Percentiles rank a stretch among this genome's conserved stretches.
Evolutionary conservation across 2,113 vertebrate species (phyloP).

Genomic region (Pterocles burchelli): DNA sequence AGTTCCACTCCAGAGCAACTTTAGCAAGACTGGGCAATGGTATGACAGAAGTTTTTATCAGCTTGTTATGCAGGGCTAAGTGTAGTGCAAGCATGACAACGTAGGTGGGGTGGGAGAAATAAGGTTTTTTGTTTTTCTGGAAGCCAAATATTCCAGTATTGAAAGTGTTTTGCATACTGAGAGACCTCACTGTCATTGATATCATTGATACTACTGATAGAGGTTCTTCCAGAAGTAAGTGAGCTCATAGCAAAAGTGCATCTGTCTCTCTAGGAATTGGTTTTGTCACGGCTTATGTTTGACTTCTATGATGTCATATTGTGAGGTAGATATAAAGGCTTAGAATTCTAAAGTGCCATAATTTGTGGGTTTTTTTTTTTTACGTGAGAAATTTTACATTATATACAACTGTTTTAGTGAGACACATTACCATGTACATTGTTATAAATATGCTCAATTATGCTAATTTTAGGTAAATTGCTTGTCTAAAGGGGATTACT

Average conservation of each 20-base stretch:
- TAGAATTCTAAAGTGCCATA: not conserved
- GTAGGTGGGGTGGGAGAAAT: not conserved
- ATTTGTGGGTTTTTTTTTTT: not conserved
- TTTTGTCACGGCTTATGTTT: not conserved
- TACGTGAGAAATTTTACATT: not conserved
- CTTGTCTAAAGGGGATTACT: not conserved
- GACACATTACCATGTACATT: not conserved
- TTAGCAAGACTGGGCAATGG: not conserved
- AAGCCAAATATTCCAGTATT: not conserved
- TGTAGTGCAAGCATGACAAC: not conserved
- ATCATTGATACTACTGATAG: not conserved
- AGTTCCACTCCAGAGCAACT: not conserved
- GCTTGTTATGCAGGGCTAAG: not conserved
- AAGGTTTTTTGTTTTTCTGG: not conserved
- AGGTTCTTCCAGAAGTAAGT: not conserved
- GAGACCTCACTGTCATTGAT: not conserved
- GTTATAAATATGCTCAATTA: not conserved
- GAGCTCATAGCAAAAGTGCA: not conserved
- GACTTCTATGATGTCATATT: not conserved
- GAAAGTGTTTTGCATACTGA: not conserved
- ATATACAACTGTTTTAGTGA: not conserved
- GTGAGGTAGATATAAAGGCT: not conserved
- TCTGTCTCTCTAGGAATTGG: not conserved
- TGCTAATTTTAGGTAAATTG: not conserved
- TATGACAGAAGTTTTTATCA: not conserved